Evolutionary conservation across 2,888 invertebrate genomes (phyloP).

Genomic region (Catocala fraxini): DNA sequence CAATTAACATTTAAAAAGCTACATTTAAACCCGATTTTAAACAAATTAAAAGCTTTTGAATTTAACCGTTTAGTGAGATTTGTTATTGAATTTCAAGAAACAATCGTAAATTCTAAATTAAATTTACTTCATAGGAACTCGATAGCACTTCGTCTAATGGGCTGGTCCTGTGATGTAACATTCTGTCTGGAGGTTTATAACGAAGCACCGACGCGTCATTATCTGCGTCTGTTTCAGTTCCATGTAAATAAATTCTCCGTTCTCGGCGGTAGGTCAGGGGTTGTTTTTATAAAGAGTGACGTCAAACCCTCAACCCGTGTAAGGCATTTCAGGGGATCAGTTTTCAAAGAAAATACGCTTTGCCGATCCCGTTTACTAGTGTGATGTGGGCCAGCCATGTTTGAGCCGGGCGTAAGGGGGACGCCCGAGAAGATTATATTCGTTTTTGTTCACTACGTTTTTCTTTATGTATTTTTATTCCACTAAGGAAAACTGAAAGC

Average conservation of each 20-base stretch:
- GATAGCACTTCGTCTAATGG: slow-evolving; percentile 58
- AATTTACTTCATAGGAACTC: slow-evolving; percentile 58
- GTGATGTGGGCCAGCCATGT: slow-evolving; percentile 48
- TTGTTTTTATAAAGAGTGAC: slow-evolving; percentile 56
- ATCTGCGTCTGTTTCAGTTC: slow-evolving; percentile 31
- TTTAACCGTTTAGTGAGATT: slow-evolving; percentile 64
- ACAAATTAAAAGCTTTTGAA: slow-evolving; percentile 64
- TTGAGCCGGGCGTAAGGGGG: slow-evolving; percentile 55
- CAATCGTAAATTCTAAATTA: slow-evolving; percentile 61
- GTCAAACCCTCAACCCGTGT: slow-evolving; percentile 55
- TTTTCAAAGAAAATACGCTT: slow-evolving; percentile 75
- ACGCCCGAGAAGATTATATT: slow-evolving; percentile 55
- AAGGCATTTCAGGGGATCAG: slow-evolving; percentile 63
- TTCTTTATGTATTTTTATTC: slow-evolving; percentile 41
- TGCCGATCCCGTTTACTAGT: slow-evolving; percentile 60
- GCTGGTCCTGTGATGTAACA: slow-evolving; percentile 42
- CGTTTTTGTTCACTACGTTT: slow-evolving; percentile 53
- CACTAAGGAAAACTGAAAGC: slow-evolving; percentile 35
- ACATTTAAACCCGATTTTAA: slow-evolving; percentile 64
- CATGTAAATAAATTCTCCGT: slow-evolving; percentile 40
- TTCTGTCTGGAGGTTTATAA: slow-evolving; percentile 40
- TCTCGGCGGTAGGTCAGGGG: slow-evolving; percentile 20
- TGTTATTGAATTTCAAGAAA: slow-evolving; percentile 70
- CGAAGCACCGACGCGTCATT: slow-evolving; percentile 33
- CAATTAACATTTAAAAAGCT: slow-evolving; percentile 40